phyloP scores from a whole-genome alignment of 2,113 vertebrate species.

The Phrynosoma blainvillii region DNA sequence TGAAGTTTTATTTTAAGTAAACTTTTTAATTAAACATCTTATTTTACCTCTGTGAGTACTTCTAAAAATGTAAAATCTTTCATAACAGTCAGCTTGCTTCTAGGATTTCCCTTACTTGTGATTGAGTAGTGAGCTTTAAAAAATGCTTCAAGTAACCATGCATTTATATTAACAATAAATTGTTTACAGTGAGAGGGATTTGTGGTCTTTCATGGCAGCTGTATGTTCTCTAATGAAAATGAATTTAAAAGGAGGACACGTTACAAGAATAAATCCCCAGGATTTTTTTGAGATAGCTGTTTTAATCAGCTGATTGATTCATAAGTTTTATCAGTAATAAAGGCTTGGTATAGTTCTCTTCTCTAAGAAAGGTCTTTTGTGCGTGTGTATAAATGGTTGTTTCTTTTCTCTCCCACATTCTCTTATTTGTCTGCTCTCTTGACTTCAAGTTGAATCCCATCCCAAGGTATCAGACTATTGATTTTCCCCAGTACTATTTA shows the following conservation, averaged over 20 bases:
- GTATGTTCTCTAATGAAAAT: background rate
- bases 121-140: background rate
- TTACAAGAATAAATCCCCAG: background rate
- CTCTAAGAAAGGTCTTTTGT: background rate
- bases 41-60: background rate
- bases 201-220: background rate
- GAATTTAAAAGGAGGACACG: background rate
- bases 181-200: background rate
- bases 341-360: background rate
- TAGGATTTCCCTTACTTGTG: background rate
- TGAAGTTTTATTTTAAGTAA: background rate
- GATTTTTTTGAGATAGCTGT: background rate
- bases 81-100: background rate
- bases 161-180: slow-evolving; percentile 10
- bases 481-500: too few species aligned
- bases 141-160: background rate
- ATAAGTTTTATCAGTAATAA: background rate
- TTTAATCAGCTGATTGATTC: background rate
- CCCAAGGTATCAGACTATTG: background rate
- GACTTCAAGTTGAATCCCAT: background rate
- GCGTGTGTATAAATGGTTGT: background rate
- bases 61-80: background rate
- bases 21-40: background rate
- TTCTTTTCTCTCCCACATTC: background rate
- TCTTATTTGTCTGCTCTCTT: background rate